Percentiles rank a stretch among this genome's conserved stretches.
phyloP scores from a whole-genome alignment of 2,797 vertebrate species.

The Manis crassicaudata region DNA sequence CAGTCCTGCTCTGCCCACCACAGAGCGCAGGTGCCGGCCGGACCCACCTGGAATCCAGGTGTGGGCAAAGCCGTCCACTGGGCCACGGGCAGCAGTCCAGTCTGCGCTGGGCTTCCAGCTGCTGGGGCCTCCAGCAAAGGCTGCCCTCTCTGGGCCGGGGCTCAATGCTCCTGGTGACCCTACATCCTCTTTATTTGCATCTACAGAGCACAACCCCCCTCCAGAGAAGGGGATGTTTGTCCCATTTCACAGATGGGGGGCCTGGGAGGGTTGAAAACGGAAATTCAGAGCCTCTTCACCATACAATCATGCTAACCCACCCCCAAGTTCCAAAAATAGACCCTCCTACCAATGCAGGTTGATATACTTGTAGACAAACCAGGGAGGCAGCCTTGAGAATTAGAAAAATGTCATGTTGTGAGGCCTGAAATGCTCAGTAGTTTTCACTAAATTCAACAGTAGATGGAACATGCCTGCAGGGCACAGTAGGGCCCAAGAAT shows the following conservation, averaged over 20 bases:
- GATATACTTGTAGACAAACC: neutral
- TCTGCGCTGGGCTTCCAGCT: neutral
- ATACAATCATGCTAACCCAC: neutral
- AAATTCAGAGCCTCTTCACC: neutral
- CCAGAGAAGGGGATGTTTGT: neutral
- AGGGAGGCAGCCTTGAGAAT: neutral
- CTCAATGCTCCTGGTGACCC: neutral
- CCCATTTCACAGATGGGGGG: neutral
- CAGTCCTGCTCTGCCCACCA: rapidly evolving
- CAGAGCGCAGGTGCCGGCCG: neutral
- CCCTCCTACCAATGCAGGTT: neutral
- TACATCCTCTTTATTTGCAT: neutral
- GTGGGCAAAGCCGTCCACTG: neutral
- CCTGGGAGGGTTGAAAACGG: neutral
- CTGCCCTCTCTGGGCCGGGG: neutral
- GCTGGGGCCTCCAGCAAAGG: neutral
- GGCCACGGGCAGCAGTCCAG: neutral
- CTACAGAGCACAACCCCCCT: neutral
- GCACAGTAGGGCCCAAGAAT: neutral
- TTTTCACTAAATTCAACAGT: neutral
- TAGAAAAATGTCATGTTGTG: neutral
- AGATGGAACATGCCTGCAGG: neutral
- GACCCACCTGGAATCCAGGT: neutral
- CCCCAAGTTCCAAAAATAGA: neutral
- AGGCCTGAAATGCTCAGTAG: neutral